Evolutionary conservation across 2,888 invertebrate species (phyloP).

Genomic region (Pyrochroa serraticornis): DNA sequence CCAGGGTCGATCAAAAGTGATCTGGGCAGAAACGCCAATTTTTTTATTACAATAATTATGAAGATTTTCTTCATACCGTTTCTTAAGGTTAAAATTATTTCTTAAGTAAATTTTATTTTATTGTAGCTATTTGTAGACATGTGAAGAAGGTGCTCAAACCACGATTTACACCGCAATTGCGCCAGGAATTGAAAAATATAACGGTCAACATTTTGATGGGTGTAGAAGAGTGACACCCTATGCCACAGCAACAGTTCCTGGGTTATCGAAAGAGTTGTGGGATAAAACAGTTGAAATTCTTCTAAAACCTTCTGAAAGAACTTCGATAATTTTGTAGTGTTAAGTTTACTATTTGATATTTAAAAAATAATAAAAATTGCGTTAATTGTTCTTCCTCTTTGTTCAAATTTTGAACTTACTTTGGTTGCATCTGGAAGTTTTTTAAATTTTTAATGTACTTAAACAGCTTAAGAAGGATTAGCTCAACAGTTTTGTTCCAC

Average conservation of each 20-base stretch:
- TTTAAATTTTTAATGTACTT: too few species aligned
- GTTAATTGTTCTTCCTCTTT: too few species aligned
- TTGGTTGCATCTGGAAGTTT: too few species aligned
- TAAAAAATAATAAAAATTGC: too few species aligned
- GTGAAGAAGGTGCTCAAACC: conserved; percentile 51
- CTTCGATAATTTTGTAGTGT: too few species aligned
- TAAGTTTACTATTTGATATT: too few species aligned
- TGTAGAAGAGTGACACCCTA: conserved; percentile 37
- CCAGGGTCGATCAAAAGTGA: conserved; percentile 31
- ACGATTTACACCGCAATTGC: conserved; percentile 45
- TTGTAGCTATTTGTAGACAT: conserved; percentile 27
- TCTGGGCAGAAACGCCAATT: neutral
- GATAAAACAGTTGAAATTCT: conserved; percentile 27
- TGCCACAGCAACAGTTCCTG: conserved; percentile 27
- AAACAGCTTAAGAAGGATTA: too few species aligned
- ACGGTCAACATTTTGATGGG: conserved; percentile 50
- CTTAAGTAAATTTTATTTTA: neutral
- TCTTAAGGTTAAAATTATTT: too few species aligned
- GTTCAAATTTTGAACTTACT: too few species aligned
- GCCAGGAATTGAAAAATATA: conserved; percentile 44
- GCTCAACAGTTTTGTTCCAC: too few species aligned
- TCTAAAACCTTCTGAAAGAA: neutral
- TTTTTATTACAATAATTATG: neutral
- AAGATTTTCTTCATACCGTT: conserved; percentile 5
- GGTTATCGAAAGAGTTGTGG: conserved; percentile 32